Percentiles rank a stretch among this genome's conserved stretches.
These are phyloP conservation scores for Drosophila nasuta DNA, from an alignment of 1,140 invertebrate genomes.

Conservation along the genomic window DNA sequence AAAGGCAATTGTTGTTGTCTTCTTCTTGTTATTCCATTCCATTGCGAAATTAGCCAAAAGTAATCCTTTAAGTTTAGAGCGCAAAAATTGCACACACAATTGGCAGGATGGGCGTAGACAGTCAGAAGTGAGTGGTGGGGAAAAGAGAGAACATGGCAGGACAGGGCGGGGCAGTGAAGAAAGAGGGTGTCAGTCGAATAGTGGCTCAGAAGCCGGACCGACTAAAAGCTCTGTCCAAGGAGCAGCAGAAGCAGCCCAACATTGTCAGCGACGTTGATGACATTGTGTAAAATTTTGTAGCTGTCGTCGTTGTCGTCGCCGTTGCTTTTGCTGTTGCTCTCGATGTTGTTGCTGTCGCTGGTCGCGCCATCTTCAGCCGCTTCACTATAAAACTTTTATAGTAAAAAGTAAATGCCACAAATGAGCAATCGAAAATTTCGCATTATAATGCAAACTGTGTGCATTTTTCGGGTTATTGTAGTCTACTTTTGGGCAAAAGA, in stretches of 20 bases:
- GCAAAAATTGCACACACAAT: conserved; percentile 75
- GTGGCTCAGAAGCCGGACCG: conserved; percentile 22
- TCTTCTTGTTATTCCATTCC: conserved; percentile 5
- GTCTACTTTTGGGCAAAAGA: conserved; percentile 67
- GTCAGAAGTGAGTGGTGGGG: not conserved
- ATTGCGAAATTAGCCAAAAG: conserved; percentile 79
- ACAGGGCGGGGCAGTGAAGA: not conserved
- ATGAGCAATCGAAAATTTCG: conserved; percentile 83
- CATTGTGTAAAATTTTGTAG: conserved; percentile 82
- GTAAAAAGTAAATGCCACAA: conserved; percentile 83
- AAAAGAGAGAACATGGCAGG: not conserved
- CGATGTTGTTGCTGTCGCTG: conserved; percentile 15
- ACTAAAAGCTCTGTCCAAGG: conserved; percentile 11
- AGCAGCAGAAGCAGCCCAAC: conserved; percentile 37
- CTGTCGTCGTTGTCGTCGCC: conserved; percentile 54
- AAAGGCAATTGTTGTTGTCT: conserved; percentile 15
- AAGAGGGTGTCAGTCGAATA: conserved; percentile 8
- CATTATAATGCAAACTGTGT: conserved; percentile 84
- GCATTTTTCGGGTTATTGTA: conserved; percentile 82
- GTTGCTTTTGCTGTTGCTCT: conserved; percentile 38
- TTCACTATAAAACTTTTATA: conserved; percentile 80
- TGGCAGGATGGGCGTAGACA: conserved; percentile 38
- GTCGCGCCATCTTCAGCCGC: conserved; percentile 46
- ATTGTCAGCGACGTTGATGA: conserved; percentile 79
- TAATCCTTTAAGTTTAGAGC: conserved; percentile 81